Base-by-base conservation (phyloP, 2,888 invertebrate genomes). In the Papilio demoleus region DNA sequence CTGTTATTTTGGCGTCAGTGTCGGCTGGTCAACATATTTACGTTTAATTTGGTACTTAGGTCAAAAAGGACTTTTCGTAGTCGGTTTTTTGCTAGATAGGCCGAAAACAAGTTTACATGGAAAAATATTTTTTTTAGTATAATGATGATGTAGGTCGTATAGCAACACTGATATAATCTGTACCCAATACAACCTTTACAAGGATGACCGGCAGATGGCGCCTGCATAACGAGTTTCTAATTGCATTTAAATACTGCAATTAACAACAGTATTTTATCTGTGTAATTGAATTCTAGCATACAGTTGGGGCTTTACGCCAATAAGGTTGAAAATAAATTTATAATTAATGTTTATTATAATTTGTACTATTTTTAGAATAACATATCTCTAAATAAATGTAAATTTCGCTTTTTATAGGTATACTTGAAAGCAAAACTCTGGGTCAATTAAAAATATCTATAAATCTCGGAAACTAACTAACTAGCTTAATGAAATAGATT, bases 161-260 rank as follows among this genome's bases (percentile, higher is more conserved):
- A 40, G 64, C 53, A 64, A 64, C 64, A 64, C 17, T 17, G 64
- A 38, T 31, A 56, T 31, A 56, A n/a, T 53, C 50, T 64, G 24
- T 64, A 17, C 24, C 64, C 38, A 64, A 53, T 40, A 27, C 5
- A 17, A 19, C 1, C 17, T 31, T 0, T 22, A 22, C 38, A 50
- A 65, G 34, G 59, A 60, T 50, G 47, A 38, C 50, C 14, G 24
- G 19, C 36, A 53, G 22, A 63, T 63, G 50, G 50, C 47, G 50
- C 50, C 50, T 50, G 24, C 47, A 34, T 36, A 36, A 63, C 36
- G 5, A 24, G 63, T 50, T 38, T 50, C 17, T 45, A 36, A 50
- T 63, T 63, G 17, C 50, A 63, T 63, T 38, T 63, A 50, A 63
- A 24, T 59, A 38, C 31, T 1, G 8, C n/a, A 34, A 58, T 58